Conservation (phyloP, 2,797 vertebrate genomes). For the Threskiornis aethiopicus region DNA sequence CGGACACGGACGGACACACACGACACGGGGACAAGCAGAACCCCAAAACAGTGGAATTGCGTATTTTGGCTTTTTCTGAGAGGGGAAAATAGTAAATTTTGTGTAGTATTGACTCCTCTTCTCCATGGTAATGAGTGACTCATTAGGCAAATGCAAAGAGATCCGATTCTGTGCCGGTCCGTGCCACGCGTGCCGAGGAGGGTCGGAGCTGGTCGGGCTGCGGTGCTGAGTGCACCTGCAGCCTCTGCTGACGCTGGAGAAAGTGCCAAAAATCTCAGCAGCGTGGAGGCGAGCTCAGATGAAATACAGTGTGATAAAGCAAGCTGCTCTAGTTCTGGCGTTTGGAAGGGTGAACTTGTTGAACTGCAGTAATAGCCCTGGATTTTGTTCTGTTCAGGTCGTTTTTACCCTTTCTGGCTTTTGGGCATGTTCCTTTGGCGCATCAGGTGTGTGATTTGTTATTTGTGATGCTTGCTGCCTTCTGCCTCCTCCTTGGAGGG, state of each 20-base stretch:
- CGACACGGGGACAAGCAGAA: not conserved
- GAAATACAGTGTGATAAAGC: not conserved
- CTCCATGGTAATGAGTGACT: not conserved
- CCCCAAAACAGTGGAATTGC: not conserved
- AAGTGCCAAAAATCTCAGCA: not conserved
- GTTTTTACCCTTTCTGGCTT: not conserved
- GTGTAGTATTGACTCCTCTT: not conserved
- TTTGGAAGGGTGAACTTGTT: not conserved
- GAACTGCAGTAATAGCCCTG: not conserved
- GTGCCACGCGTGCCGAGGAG: not conserved
- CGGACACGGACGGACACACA: too few species aligned
- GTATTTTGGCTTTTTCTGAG: not conserved
- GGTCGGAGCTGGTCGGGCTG: not conserved
- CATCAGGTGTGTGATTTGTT: not conserved
- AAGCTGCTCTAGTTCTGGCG: not conserved
- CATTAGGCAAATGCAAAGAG: not conserved
- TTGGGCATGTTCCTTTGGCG: not conserved
- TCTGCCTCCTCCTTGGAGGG: not conserved
- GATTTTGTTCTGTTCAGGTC: not conserved
- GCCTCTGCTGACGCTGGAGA: fast-evolving
- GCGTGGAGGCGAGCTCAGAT: not conserved
- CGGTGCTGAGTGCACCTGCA: not conserved
- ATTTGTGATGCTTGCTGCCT: fast-evolving
- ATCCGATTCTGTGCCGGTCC: fast-evolving
- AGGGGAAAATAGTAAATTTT: not conserved